A percentile compares a stretch with the other conserved stretches of the same genome.
Evolutionary conservation across 2,113 vertebrate genomes (phyloP).

Genomic region (Rhineura floridana): DNA sequence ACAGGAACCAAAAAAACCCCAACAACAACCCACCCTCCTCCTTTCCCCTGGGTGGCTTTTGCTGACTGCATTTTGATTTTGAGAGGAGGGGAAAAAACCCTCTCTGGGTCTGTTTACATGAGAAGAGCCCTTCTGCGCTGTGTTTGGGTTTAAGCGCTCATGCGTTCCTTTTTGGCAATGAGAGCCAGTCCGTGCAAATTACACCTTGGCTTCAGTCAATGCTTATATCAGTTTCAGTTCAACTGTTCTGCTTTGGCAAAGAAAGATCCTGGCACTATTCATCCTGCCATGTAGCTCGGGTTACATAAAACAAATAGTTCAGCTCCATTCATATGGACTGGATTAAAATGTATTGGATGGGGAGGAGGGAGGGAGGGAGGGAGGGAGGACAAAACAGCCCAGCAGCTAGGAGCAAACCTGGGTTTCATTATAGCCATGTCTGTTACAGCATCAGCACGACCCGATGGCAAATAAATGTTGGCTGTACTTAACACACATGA

Average conservation of each 20-base stretch:
- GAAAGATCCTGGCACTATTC: constrained; percentile 58
- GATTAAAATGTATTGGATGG: constrained; percentile 69
- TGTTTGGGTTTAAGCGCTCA: constrained; percentile 71
- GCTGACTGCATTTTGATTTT: constrained; percentile 57
- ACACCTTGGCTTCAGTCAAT: constrained; percentile 68
- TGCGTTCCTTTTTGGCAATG: constrained; percentile 62
- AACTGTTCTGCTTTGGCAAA: constrained; percentile 73
- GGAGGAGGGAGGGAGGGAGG: constrained; percentile 25
- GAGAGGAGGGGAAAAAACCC: constrained; percentile 15
- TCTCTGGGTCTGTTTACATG: constrained; percentile 66
- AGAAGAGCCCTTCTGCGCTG: constrained; percentile 65
- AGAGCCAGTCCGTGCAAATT: constrained; percentile 76
- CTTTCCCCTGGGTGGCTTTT: constrained; percentile 42
- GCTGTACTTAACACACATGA: constrained; percentile 58
- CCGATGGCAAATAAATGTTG: constrained; percentile 63
- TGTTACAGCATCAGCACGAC: constrained; percentile 64
- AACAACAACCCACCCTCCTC: not conserved
- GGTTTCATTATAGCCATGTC: constrained; percentile 72
- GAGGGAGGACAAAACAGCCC: not conserved
- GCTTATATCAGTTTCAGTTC: constrained; percentile 74
- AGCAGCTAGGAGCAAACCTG: constrained; percentile 54
- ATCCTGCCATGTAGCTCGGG: constrained; percentile 70
- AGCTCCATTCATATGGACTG: constrained; percentile 74
- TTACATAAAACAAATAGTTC: constrained; percentile 78
- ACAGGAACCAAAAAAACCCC: constrained; percentile 4